Conservation (phyloP, 2,888 invertebrate genomes). For the Hoplodrina blanda region DNA sequence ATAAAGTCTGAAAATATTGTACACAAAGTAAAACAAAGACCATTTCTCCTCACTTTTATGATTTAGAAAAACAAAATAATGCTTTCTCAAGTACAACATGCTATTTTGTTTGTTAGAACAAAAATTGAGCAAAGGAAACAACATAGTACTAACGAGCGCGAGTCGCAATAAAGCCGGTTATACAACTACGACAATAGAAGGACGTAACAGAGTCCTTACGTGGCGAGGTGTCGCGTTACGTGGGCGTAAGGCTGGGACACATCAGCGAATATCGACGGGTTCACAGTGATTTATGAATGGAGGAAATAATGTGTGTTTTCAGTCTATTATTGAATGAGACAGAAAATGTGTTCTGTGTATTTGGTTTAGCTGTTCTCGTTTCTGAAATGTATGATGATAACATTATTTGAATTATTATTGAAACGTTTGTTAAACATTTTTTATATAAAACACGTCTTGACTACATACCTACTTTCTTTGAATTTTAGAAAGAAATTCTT, state of each 20-base stretch:
- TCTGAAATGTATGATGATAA: slow-evolving; percentile 26
- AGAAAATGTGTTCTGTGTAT: slow-evolving; percentile 34
- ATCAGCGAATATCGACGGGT: slow-evolving; percentile 26
- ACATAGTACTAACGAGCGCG: slow-evolving; percentile 40
- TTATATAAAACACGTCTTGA: not conserved
- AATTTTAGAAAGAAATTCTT: not conserved
- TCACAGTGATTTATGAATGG: slow-evolving; percentile 29
- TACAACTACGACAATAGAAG: slow-evolving; percentile 70
- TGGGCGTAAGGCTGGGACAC: slow-evolving; percentile 45
- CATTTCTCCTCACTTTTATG: slow-evolving; percentile 6
- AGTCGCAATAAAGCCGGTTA: slow-evolving; percentile 71
- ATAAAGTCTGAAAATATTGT: no score
- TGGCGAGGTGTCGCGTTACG: slow-evolving; percentile 64
- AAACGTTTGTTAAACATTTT: slow-evolving; percentile 22
- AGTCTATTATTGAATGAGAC: slow-evolving; percentile 34
- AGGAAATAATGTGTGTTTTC: slow-evolving; percentile 14
- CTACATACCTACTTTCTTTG: not conserved
- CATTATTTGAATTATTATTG: slow-evolving; percentile 24
- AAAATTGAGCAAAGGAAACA: slow-evolving; percentile 43
- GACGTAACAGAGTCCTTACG: slow-evolving; percentile 63
- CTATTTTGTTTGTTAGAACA: slow-evolving; percentile 31
- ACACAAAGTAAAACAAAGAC: not conserved
- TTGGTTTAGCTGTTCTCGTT: slow-evolving; percentile 23
- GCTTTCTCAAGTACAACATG: slow-evolving; percentile 6
- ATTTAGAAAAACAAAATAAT: slow-evolving; percentile 9